Base-by-base conservation (phyloP, 2,113 vertebrate species). In the Indicator indicator region DNA sequence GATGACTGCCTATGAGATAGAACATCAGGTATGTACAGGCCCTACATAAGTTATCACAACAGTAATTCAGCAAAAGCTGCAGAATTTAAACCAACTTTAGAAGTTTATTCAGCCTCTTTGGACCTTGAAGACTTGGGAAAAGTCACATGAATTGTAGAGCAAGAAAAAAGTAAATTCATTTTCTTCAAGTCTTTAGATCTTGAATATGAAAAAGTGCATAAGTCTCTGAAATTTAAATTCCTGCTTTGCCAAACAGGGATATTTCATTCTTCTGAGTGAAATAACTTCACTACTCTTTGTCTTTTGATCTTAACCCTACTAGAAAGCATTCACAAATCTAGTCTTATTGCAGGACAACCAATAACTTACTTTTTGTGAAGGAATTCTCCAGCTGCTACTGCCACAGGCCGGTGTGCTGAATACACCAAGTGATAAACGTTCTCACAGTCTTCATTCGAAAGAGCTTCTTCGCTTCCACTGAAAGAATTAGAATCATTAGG, bases 391-490 rank as follows among this genome's bases (percentile, higher is more conserved):
- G 99, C 99, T 67, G 99, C 99, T 18, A 99, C 99, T 20, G 99
- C 99, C 79, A 99, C 99, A 9, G 99, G 99, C 18, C 99, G 98
- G 95, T 99, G 99, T 83, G 99, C 99, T 2, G 99, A 99, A 95
- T 99, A 99, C 9, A 99, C 99, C 96, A 99, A 98, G 95, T 99
- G 99, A 96, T 99, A 99, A 76, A 99, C 99, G 56, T 99, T 99
- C 98, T 99, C 99, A 93, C 99, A 99, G 97, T 99, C 99, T 97
- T 99, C 99, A 48, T 99, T 99, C 21, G 99, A 99, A 95, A 99
- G 97, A 62, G 99, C 99, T 91, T 99, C 99, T 97, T 99, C 99
- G 14, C 99, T 99, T 73, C 99, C 99, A 98, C 99, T 99, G 98
- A 17, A 98, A 97, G 78, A 97, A 87, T 64, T 52, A 95, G 63